Evolutionary conservation across 1,140 invertebrate species (phyloP).

Genomic region (Hyles vespertilio): DNA sequence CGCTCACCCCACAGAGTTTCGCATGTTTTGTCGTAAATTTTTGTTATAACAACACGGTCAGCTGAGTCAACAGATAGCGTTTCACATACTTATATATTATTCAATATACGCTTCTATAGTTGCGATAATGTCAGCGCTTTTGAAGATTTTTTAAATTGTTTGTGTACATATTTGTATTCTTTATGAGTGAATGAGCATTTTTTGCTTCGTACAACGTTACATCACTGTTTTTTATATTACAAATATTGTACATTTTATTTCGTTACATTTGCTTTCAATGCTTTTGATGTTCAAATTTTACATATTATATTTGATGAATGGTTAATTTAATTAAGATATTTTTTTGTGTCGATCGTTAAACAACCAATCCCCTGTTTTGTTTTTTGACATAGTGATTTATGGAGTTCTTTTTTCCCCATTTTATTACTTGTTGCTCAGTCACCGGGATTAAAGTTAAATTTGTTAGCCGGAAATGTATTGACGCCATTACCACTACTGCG

Average conservation of each 20-base stretch:
- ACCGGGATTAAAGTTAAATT: background rate
- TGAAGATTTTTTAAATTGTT: too few relatives aligned
- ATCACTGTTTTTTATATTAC: too few relatives aligned
- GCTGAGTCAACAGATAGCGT: slow-evolving; percentile 29
- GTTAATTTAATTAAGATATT: background rate
- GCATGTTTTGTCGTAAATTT: slow-evolving; percentile 42
- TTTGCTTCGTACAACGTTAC: too few relatives aligned
- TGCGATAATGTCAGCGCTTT: too few relatives aligned
- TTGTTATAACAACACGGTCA: slow-evolving; percentile 50
- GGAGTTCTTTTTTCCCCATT: slow-evolving; percentile 7
- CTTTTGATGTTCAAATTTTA: too few relatives aligned
- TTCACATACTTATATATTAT: background rate
- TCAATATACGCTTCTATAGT: background rate
- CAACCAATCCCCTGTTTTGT: slow-evolving; percentile 12
- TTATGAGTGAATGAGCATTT: too few relatives aligned
- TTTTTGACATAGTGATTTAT: slow-evolving; percentile 12
- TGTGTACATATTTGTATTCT: too few relatives aligned
- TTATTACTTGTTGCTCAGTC: slow-evolving; percentile 6
- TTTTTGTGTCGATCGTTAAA: background rate
- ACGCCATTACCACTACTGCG: background rate
- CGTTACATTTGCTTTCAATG: too few relatives aligned
- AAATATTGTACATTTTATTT: too few relatives aligned
- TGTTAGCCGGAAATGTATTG: background rate
- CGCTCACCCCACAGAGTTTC: slow-evolving; percentile 27
- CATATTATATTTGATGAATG: too few relatives aligned